Evolutionary conservation across 2,888 invertebrate genomes (phyloP).

Genomic region (Ischnus inquisitorius): DNA sequence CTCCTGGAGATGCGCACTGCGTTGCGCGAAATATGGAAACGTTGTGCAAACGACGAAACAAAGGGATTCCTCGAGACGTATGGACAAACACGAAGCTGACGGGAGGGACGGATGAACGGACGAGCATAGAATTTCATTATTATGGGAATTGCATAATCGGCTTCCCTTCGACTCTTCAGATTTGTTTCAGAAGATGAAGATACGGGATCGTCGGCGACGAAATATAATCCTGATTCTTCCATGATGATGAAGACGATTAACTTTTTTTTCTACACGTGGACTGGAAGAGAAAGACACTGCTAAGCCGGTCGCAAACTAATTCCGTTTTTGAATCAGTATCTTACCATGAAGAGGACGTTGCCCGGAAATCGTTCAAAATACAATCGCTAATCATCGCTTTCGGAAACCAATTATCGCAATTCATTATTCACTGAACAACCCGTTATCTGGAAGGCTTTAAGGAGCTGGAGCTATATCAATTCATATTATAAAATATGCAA

Average conservation of each 20-base stretch:
- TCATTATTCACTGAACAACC: not conserved
- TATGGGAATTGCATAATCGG: constrained; percentile 76
- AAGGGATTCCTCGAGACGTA: constrained; percentile 67
- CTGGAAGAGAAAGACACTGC: too few relatives aligned
- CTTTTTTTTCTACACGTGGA: not conserved
- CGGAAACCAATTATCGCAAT: not conserved
- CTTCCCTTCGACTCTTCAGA: constrained; percentile 28
- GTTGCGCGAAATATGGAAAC: constrained; percentile 66
- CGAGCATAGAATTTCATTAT: constrained; percentile 75
- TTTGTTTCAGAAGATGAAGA: constrained; percentile 26
- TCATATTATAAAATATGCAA: not conserved
- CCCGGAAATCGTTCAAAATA: not conserved
- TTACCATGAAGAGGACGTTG: not conserved
- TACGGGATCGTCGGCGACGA: constrained; percentile 27
- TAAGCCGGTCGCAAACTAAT: not conserved
- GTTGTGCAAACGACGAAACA: constrained; percentile 64
- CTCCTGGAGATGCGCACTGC: not conserved
- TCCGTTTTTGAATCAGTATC: too few relatives aligned
- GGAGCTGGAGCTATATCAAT: not conserved
- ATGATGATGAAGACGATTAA: not conserved
- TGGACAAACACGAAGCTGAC: constrained; percentile 66
- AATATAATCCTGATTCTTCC: constrained; percentile 15
- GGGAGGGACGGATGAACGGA: constrained; percentile 69
- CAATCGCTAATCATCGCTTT: not conserved
- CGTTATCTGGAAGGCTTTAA: not conserved